A percentile compares a stretch with the other conserved stretches of the same genome.
Evolutionary conservation across 2,113 vertebrate genomes (phyloP).

Genomic region (Gopherus flavomarginatus): DNA sequence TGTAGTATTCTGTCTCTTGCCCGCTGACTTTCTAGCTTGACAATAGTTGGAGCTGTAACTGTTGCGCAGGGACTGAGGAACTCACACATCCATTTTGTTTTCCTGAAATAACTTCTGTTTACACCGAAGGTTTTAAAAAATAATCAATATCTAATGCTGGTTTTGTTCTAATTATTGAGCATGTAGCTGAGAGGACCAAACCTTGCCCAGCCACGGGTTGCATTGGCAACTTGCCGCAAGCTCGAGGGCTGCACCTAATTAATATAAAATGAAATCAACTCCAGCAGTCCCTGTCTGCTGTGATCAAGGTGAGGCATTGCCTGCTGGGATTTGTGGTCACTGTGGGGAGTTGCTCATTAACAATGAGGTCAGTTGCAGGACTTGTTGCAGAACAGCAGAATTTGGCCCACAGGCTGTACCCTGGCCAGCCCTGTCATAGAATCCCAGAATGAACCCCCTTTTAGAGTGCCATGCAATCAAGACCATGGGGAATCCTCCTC

Average conservation of each 20-base stretch:
- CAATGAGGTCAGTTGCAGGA: rapidly evolving
- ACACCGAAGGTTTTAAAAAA: background rate
- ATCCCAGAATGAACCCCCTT: rapidly evolving
- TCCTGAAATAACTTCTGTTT: background rate
- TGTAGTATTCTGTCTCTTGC: background rate
- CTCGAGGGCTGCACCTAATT: background rate
- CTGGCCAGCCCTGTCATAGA: background rate
- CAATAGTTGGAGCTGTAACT: background rate
- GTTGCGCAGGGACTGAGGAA: background rate
- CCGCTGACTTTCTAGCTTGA: background rate
- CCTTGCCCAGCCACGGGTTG: background rate
- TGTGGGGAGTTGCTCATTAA: background rate
- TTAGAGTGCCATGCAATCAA: background rate
- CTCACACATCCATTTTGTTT: background rate
- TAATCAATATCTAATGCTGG: background rate
- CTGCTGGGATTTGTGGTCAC: background rate
- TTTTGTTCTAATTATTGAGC: background rate
- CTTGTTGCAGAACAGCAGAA: background rate
- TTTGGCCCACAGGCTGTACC: background rate
- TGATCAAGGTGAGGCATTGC: background rate
- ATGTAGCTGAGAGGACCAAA: background rate
- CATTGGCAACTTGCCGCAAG: rapidly evolving
- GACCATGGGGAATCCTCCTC: background rate
- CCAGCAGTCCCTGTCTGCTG: background rate
- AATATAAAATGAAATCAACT: background rate